A percentile compares a stretch with the other conserved stretches of the same genome.
phyloP scores from a whole-genome alignment of 1,140 invertebrate species.

The Panulirus ornatus region DNA sequence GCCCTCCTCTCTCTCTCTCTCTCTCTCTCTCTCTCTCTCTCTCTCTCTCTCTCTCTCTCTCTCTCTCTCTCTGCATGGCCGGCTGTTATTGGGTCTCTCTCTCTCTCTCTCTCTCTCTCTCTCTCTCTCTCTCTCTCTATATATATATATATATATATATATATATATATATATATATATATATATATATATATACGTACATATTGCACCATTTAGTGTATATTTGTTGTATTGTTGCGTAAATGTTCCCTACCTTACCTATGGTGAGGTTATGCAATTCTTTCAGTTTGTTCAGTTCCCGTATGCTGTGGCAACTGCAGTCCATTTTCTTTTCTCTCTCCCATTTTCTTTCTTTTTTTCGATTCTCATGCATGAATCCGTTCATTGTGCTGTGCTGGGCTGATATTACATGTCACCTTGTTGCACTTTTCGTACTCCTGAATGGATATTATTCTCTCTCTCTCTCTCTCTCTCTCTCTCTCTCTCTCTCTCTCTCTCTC shows the following conservation, averaged over 20 bases:
- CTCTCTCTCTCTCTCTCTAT: constrained; percentile 30
- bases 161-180: neutral
- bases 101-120: no score
- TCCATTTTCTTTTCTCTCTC: neutral
- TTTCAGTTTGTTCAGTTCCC: neutral
- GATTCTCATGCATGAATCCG: no score
- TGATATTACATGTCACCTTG: neutral
- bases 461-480: constrained; percentile 30
- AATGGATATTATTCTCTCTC: constrained; percentile 12
- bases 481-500: constrained; percentile 40
- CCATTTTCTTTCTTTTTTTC: neutral
- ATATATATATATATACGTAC: constrained; percentile 41
- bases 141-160: neutral
- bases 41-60: constrained; percentile 35
- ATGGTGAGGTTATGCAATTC: constrained; percentile 13
- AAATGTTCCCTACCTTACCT: no score
- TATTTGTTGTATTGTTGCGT: neutral
- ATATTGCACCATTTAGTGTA: constrained; percentile 20
- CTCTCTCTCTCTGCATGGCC: no score
- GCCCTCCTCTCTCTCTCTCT: constrained; percentile 5
- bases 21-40: constrained; percentile 21
- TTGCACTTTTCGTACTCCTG: neutral
- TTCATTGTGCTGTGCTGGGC: neutral
- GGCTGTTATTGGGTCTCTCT: no score
- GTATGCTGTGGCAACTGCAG: no score